Evolutionary conservation across 2,888 invertebrate species (phyloP), one percentile per base, ranked within the genome.

Genomic region (Yponomeuta evonymella): DNA sequence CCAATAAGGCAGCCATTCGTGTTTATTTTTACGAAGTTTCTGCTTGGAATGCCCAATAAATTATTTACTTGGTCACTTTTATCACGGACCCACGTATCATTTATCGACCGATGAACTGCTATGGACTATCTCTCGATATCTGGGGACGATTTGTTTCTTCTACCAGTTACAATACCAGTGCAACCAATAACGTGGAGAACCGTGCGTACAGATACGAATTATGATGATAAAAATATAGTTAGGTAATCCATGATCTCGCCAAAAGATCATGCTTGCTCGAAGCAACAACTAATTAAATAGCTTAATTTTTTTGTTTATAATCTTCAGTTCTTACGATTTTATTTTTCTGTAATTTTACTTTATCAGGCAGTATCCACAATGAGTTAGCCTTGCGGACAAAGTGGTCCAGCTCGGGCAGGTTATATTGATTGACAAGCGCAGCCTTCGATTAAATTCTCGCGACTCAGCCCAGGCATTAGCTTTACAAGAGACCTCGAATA

Each of bases 1-100:
- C 87, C 91, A 92, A 91, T 91, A 90, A 92, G 91, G 91, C 92
- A 90, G 88, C 88, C 90, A 91, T 92, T 92, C 88, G 89, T 91
- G 92, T 92, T 90, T 90, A 91, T 91, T 91, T 92, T 92, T 91
- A 90, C 90, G 83, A 86, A 90, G 92, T 88, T 90, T 91, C 89
- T 91, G 90, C 88, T 85, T 79, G 84, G 88, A 89, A 88, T 88
- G 85, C 79, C 85, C 85, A 89, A 92, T 91, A 92, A 91, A 91
- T 92, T 90, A 90, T 88, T 84, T 80, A 82, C 87, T 83, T 87
- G 90, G 90, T 90, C 90, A 92, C 86, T 91, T 91, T 92, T 92
- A 92, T 91, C 92, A 90, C 89, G 79, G 87, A 80, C 75, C 82
- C 81, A 83, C 82, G 85, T 83, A 85, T 84, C 84, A 82, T 89